Evolutionary conservation across 1,140 invertebrate species (phyloP).

Genomic region (Drosophila ananassae): DNA sequence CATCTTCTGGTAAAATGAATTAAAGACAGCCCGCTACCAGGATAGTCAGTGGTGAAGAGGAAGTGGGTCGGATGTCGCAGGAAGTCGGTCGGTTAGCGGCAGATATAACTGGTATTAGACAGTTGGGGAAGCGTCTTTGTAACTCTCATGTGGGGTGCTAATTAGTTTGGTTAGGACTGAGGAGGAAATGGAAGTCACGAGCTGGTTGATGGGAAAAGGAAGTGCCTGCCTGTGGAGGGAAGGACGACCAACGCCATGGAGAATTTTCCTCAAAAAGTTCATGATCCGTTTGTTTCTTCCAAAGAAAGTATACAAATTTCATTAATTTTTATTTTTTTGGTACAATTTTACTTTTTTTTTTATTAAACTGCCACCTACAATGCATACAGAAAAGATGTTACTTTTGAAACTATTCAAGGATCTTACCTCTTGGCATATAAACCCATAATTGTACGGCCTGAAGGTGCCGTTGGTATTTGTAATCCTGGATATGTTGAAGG

Average conservation of each 20-base stretch:
- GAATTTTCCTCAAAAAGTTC: slow-evolving; percentile 6
- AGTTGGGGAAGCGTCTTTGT: slow-evolving; percentile 26
- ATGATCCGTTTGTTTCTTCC: too few relatives aligned
- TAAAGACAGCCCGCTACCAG: slow-evolving; percentile 51
- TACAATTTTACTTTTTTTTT: background rate
- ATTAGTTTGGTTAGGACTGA: slow-evolving; percentile 52
- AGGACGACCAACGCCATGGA: background rate
- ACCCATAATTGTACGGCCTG: slow-evolving; percentile 80
- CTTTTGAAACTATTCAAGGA: background rate
- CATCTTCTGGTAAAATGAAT: slow-evolving; percentile 50
- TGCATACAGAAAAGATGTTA: background rate
- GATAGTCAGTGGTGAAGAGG: slow-evolving; percentile 60
- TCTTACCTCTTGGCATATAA: slow-evolving; percentile 69
- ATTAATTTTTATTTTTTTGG: background rate
- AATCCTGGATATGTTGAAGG: slow-evolving; percentile 8
- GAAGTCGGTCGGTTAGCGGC: slow-evolving; percentile 47
- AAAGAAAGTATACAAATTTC: background rate
- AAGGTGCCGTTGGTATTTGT: slow-evolving; percentile 54
- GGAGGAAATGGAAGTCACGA: slow-evolving; percentile 45
- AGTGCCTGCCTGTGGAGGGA: slow-evolving; percentile 12
- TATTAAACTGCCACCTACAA: background rate
- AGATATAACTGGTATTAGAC: slow-evolving; percentile 12
- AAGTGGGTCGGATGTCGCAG: slow-evolving; percentile 65
- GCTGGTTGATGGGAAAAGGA: slow-evolving; percentile 42
- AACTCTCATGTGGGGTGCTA: slow-evolving; percentile 63